Evolutionary conservation across 1,140 invertebrate species (phyloP), one percentile per base, ranked within the genome.

Genomic region (Leptestheria dahalacensis): DNA sequence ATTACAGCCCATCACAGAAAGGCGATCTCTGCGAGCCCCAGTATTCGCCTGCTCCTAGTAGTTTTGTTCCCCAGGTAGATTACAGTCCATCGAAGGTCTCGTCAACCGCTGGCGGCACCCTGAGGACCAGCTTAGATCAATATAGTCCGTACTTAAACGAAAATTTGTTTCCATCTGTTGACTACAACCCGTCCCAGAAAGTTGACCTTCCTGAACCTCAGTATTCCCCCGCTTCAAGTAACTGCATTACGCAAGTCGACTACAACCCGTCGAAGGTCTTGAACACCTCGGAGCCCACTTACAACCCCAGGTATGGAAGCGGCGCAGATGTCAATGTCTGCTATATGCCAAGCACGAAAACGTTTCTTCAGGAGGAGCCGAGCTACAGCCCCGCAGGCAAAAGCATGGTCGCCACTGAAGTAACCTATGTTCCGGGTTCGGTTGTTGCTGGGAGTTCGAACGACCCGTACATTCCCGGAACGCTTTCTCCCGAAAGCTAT

Each of bases 311-410:
- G 4, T n/a, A 49, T 24, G 6, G 29, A 33, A 59, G 21, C 48
- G 25, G 33, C 18, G n/a, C 47, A 28, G 4, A 25, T 23, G 18
- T n/a, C 26, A 41, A 15, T 21, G 10, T 20, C n/a, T 33, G 33
- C 25, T 60, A 60, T 29, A 33, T 49, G 3, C 58, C 58, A 15
- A 60, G 48, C 21, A 21, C 51, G 6, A 52, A 33, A 15, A 29
- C 24, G 1, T 51, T 18, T 15, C 26, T 52, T 15, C 21, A 23
- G 10, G 48, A 48, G 12, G 58, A 60, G 21, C 49, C 58, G 12
- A 52, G 28, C 23, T 60, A 50, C 10, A 50, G 48, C 28, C 48
- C 58, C 2, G 28, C 48, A 24, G 18, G 48, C 21, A 53, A 29
- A 9, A 25, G 26, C 4, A 53, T 4, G 20, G 3, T 10, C 51